These are phyloP conservation scores for Holacanthus passer DNA, from an alignment of 2,113 vertebrate genomes.

Conservation along the genomic window DNA sequence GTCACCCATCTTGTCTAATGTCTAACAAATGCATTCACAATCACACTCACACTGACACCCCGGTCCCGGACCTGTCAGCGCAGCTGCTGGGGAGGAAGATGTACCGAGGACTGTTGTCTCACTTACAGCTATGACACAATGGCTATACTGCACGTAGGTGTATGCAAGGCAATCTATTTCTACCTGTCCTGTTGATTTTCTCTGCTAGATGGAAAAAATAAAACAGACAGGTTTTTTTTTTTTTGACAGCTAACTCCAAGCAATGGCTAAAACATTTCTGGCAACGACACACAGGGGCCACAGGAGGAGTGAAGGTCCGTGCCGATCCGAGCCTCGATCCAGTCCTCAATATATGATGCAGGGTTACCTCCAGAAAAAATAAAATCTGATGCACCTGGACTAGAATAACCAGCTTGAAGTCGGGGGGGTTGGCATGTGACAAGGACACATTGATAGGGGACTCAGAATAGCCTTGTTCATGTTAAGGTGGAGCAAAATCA, in stretches of 20 bases:
- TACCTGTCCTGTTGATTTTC: constrained; percentile 50
- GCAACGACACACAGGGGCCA: constrained; percentile 61
- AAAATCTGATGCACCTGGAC: constrained; percentile 57
- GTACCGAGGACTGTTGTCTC: constrained; percentile 73
- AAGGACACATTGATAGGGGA: constrained; percentile 45
- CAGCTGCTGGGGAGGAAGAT: constrained; percentile 72
- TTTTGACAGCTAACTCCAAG: constrained; percentile 61
- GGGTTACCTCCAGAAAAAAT: constrained; percentile 67
- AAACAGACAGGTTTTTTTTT: constrained; percentile 32
- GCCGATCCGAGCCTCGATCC: constrained; percentile 27
- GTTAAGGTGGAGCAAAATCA: constrained; percentile 51
- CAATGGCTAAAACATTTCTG: constrained; percentile 58
- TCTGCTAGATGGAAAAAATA: neutral
- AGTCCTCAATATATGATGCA: constrained; percentile 48
- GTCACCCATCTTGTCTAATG: constrained; percentile 70
- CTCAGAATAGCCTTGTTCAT: constrained; percentile 60
- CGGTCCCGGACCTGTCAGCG: constrained; percentile 68
- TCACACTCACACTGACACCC: constrained; percentile 72
- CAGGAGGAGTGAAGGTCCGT: constrained; percentile 60
- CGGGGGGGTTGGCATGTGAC: constrained; percentile 11
- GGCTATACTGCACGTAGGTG: constrained; percentile 68
- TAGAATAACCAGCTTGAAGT: constrained; percentile 42
- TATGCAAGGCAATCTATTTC: constrained; percentile 77
- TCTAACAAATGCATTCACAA: constrained; percentile 77
- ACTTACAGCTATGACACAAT: constrained; percentile 76